Conservation (phyloP, 2,888 invertebrate species). For the Cephalotes varians region DNA sequence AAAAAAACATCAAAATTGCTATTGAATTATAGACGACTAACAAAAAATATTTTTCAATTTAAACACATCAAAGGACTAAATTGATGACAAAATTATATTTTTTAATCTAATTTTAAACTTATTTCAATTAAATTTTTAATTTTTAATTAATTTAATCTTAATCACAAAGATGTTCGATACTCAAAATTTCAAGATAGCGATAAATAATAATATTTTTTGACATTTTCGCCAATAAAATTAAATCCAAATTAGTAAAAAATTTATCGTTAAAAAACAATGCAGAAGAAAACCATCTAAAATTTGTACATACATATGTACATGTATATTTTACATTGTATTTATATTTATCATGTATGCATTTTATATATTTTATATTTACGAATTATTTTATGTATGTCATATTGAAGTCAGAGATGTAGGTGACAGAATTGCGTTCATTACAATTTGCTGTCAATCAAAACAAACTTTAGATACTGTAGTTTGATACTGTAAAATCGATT, state of each 20-base stretch:
- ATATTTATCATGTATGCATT: neutral
- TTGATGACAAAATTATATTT: neutral
- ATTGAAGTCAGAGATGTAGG: neutral
- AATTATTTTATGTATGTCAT: neutral
- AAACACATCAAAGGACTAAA: neutral
- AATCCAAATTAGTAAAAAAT: neutral
- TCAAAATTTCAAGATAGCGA: neutral
- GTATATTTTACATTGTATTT: neutral
- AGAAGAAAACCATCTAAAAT: neutral
- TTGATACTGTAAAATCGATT: neutral
- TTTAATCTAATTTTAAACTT: neutral
- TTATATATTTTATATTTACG: no score
- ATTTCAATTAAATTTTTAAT: constrained; percentile 17
- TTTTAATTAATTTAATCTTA: neutral
- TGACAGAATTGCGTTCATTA: neutral
- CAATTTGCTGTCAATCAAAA: neutral
- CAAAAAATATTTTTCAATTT: neutral
- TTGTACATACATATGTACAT: neutral
- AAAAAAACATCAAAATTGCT: neutral
- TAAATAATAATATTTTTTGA: neutral
- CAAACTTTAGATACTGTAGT: neutral
- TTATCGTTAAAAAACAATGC: neutral
- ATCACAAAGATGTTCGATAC: neutral
- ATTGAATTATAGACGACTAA: neutral
- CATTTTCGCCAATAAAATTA: neutral